A percentile compares a stretch with the other conserved stretches of the same genome.
Conservation (phyloP, 64 coral and sea anemone species). For the Trachythela sp. region DNA sequence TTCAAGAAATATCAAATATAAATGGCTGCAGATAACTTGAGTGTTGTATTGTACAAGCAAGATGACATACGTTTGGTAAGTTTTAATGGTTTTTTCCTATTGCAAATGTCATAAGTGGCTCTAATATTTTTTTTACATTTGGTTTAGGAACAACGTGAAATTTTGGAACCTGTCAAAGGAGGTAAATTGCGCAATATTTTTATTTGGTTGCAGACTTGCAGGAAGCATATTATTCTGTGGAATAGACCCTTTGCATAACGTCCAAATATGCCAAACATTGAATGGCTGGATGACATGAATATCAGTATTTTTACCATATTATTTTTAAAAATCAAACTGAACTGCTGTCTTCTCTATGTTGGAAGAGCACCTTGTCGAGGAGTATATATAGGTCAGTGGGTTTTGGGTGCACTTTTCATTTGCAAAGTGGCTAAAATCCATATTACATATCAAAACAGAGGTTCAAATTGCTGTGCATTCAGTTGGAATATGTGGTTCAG, state of each 20-base stretch:
- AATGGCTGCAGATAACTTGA: neutral
- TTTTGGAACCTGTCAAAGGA: neutral
- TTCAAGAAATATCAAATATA: neutral
- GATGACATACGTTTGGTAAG: neutral
- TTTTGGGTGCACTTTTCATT: no score
- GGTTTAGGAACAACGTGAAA: constrained; percentile 8
- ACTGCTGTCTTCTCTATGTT: no score
- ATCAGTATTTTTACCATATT: no score
- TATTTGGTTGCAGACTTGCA: neutral
- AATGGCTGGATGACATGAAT: no score
- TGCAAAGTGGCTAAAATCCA: no score
- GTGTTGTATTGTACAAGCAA: neutral
- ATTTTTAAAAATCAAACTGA: no score
- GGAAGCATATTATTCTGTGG: no score
- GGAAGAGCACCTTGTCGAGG: no score
- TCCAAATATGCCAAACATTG: no score
- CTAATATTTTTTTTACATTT: neutral
- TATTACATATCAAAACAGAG: neutral
- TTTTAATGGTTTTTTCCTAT: neutral
- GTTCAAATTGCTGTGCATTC: constrained; percentile 14
- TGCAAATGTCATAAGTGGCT: neutral
- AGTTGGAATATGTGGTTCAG: constrained; percentile 24
- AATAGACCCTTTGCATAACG: no score
- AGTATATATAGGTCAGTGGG: no score
- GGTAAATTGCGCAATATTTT: neutral